Percentiles rank a stretch among this genome's conserved stretches.
These are phyloP conservation scores for Anser brachyrhynchus DNA, from an alignment of 2,113 vertebrate species.

Conservation along the genomic window DNA sequence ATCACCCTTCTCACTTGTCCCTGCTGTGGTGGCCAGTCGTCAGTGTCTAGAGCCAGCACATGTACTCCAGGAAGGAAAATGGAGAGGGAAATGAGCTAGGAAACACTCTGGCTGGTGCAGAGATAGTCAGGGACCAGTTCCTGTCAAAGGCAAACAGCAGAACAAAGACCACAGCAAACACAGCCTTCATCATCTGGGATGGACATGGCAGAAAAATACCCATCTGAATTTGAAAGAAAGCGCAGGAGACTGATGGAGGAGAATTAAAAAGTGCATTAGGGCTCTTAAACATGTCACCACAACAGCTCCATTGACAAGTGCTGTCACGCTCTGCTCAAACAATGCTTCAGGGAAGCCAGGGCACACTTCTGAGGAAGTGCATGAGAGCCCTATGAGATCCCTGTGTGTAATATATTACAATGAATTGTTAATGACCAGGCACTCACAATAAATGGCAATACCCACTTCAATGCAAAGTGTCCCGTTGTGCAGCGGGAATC, in stretches of 20 bases:
- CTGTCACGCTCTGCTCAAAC: neutral
- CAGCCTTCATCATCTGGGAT: neutral
- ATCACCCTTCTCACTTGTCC: neutral
- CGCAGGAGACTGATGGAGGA: neutral
- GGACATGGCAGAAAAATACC: neutral
- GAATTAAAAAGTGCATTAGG: conserved; percentile 32
- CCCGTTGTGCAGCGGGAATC: neutral
- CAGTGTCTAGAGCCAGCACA: neutral
- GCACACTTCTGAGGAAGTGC: neutral
- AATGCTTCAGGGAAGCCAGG: neutral
- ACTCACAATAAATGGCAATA: conserved; percentile 22
- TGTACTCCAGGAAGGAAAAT: neutral
- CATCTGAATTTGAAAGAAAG: conserved; percentile 5
- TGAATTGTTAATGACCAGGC: conserved; percentile 3
- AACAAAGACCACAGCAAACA: neutral
- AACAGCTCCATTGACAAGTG: conserved; percentile 28
- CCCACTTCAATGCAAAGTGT: neutral
- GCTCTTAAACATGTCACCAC: conserved; percentile 1
- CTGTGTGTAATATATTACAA: neutral
- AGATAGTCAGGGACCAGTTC: neutral
- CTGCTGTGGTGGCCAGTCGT: neutral
- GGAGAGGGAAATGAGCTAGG: neutral
- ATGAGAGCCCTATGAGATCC: neutral
- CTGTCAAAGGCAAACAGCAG: neutral
- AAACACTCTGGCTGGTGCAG: neutral